Evolutionary conservation across 2,888 invertebrate genomes (phyloP).

Genomic region (Orthosia incerta): DNA sequence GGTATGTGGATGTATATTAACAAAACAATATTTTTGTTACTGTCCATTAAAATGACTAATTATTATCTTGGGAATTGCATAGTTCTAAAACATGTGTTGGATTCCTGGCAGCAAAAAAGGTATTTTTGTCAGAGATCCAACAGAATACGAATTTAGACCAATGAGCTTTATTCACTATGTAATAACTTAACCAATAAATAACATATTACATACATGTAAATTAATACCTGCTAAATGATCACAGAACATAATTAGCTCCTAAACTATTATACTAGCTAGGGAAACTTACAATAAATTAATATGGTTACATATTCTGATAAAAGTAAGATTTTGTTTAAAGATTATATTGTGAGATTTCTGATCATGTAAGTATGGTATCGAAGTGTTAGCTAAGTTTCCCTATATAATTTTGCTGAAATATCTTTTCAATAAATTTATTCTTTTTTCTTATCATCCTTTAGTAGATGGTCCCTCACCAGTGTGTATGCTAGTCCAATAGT

Average conservation of each 20-base stretch:
- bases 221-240: conserved; percentile 76
- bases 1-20: conserved; percentile 17
- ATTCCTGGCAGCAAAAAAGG: conserved; percentile 39
- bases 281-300: conserved; percentile 58
- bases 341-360: conserved; percentile 62
- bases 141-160: conserved; percentile 40
- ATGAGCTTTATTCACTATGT: conserved; percentile 38
- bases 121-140: conserved; percentile 56
- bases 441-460: conserved; percentile 81
- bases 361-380: conserved; percentile 30
- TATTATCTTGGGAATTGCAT: conserved; percentile 35
- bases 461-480: conserved; percentile 91
- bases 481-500: conserved; percentile 93
- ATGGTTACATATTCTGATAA: background rate
- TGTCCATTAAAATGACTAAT: conserved; percentile 5
- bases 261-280: conserved; percentile 63
- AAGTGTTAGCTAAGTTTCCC: conserved; percentile 44
- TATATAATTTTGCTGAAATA: conserved; percentile 33
- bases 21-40: background rate
- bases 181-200: conserved; percentile 65
- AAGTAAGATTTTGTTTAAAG: conserved; percentile 29
- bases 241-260: conserved; percentile 75
- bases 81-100: conserved; percentile 27
- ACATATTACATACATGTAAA: conserved; percentile 64
- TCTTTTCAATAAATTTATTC: conserved; percentile 48